Evolutionary conservation across 2,888 invertebrate species (phyloP), one percentile per base, ranked within the genome.

Genomic region (Papilio demoleus): DNA sequence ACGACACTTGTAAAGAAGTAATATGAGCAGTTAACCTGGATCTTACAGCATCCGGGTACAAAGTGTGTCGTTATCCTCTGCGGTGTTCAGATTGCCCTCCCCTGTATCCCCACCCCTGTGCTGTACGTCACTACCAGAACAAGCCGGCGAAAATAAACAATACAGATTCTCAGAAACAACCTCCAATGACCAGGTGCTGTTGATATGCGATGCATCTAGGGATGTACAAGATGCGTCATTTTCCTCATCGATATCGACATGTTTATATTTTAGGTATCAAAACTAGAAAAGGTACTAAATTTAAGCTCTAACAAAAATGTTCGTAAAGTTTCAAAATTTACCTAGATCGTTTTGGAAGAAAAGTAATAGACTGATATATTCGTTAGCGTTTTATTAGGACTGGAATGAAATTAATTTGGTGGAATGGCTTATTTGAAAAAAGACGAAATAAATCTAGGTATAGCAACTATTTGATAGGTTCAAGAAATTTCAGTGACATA

Each of bases 141-240:
- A 71, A 64, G 59, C 40, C 22, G 70, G 65, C 73, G 73, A 81
- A 86, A 85, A 86, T 85, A 86, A 81, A 86, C 83, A 84, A 85
- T 76, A 72, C 74, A 56, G 71, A 70, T 80, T 80, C 77, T 76
- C 68, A 74, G 80, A 82, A 82, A 63, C 45, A 72, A 74, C 69
- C 74, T 75, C 71, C 67, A 66, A 69, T 66, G 70, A 65, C 76
- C 83, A 86, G 86, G 85, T 85, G 82, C 72, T 76, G 74, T 72
- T 75, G 78, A 77, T 78, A 75, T 75, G 72, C 56, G 71, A 34
- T 62, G 62, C n/a, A 34, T 3, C 68, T 27, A 58, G 50, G n/a
- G 34, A 59, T 62, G 68, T 45, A 1, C 14, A n/a, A 50, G 27
- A 8, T 19, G 53, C 12, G 19, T 27, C 1, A 38, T 19, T 34